Evolutionary conservation across 1,140 invertebrate genomes (phyloP), one percentile per base, ranked within the genome.

Genomic region (Sinonovacula constricta): DNA sequence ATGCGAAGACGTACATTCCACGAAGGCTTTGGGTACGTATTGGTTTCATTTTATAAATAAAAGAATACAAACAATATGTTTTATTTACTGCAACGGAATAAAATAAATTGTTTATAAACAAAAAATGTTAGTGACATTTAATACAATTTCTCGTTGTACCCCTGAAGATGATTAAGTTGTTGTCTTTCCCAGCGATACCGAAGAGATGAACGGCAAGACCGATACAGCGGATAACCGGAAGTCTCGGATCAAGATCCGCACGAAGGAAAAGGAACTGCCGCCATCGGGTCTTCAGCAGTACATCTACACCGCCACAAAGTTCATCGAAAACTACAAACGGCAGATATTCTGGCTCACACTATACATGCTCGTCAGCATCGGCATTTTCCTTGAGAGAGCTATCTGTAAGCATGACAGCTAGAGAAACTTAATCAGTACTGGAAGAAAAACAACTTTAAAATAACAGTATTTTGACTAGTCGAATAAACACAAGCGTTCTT

Each of bases 331-430:
- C 90, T 98, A 99, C 91, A 92, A 98, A 22, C 98, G 99, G 87
- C 98, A 99, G 85, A 99, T 99, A 76, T 99, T 99, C 88, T 99
- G 99, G 90, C 90, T 99, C 7, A 98, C 99, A 89, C 93, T 99
- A 0, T 99, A 99, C 92, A 99, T 98, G 86, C 86, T 98, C 2
- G 94, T 98, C n/a, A 98, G 96, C 3, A 95, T 97, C 84, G 96
- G 95, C 1, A 92, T 99, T 0, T 99, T 99, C 88, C 94, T 99
- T 4, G 98, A 99, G 89, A 93, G 98, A 90, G 99, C 99, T 89
- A 97, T 98, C 59, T 96, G 96, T 97, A 92, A 94, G 95, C 94
- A 10, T 39, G 15, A 2, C 22, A n/a, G 4, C 1, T 26, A n/a
- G 10, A 24, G 28, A 12, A 12, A 22, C 33, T 12, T 26, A 14